These are phyloP conservation scores for Sardinella longiceps DNA, from an alignment of 2,797 vertebrate genomes.

Conservation along the genomic window DNA sequence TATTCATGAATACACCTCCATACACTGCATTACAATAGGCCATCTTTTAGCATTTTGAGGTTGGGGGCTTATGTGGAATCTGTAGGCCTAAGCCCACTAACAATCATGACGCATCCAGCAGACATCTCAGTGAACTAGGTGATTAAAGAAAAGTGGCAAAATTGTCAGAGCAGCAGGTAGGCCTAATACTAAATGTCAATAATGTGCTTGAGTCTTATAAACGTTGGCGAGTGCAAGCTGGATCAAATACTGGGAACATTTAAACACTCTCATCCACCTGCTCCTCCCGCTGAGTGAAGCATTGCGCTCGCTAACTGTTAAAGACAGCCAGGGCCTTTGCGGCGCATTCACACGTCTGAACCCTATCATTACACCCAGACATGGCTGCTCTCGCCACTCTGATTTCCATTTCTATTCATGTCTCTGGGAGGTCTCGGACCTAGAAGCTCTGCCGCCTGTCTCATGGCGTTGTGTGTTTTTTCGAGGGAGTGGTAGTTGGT, in stretches of 20 bases:
- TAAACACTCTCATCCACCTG: slow-evolving; percentile 7
- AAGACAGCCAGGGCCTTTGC: background rate
- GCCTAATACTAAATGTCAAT: background rate
- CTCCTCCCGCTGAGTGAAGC: background rate
- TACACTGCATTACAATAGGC: too few species aligned
- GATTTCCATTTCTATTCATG: slow-evolving; percentile 49
- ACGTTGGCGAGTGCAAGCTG: background rate
- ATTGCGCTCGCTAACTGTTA: background rate
- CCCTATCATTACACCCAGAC: slow-evolving; percentile 47
- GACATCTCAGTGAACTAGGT: background rate
- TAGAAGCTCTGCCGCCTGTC: slow-evolving; percentile 57
- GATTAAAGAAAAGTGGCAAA: background rate
- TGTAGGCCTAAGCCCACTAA: background rate
- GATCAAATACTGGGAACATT: slow-evolving; percentile 3
- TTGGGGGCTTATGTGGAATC: too few species aligned
- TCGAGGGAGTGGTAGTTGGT: slow-evolving; percentile 64
- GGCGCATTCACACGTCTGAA: slow-evolving; percentile 27
- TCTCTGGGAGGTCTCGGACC: slow-evolving; percentile 44
- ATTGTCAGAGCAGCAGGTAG: background rate
- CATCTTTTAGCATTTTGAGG: too few species aligned
- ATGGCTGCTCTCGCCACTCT: slow-evolving; percentile 34
- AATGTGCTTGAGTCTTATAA: background rate
- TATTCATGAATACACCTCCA: too few species aligned
- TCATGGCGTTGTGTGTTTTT: slow-evolving; percentile 65
- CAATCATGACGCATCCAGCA: background rate